phyloP scores from a whole-genome alignment of 1,140 invertebrate genomes.

The Pristionchus pacificus region DNA sequence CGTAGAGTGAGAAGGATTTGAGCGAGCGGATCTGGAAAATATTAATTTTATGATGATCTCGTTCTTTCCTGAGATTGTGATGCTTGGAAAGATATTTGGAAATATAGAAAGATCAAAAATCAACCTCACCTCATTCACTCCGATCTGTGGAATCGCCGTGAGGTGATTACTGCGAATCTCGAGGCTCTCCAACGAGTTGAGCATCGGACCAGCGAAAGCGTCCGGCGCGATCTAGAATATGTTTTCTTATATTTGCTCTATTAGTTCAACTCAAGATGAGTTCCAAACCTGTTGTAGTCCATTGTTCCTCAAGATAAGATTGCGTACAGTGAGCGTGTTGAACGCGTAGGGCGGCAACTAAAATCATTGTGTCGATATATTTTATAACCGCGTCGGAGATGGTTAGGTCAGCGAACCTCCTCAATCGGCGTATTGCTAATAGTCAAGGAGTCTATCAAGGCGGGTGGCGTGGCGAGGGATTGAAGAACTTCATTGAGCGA shows the following conservation, averaged over 20 bases:
- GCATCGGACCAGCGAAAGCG: constrained; percentile 34
- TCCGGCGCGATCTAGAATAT: too few species aligned
- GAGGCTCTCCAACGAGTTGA: constrained; percentile 30
- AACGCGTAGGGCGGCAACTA: constrained; percentile 36
- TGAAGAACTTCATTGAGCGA: constrained; percentile 33
- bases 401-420: constrained; percentile 16
- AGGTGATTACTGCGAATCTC: constrained; percentile 38
- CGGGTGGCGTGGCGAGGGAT: constrained; percentile 33
- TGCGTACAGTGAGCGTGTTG: constrained; percentile 35
- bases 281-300: constrained; percentile 29
- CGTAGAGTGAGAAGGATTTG: constrained; percentile 25
- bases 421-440: constrained; percentile 44
- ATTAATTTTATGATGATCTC: constrained; percentile 1
- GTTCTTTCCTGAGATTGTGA: too few species aligned
- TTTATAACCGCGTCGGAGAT: neutral
- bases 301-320: constrained; percentile 37
- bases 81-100: too few species aligned
- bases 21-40: neutral
- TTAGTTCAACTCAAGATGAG: too few species aligned
- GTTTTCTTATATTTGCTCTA: too few species aligned
- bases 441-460: constrained; percentile 35
- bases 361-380: constrained; percentile 11
- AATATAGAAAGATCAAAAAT: constrained; percentile 14
- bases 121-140: constrained; percentile 27
- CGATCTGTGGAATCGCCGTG: constrained; percentile 32